Evolutionary conservation across 2,113 vertebrate genomes (phyloP).

Genomic region (Crotalus helleri): DNA sequence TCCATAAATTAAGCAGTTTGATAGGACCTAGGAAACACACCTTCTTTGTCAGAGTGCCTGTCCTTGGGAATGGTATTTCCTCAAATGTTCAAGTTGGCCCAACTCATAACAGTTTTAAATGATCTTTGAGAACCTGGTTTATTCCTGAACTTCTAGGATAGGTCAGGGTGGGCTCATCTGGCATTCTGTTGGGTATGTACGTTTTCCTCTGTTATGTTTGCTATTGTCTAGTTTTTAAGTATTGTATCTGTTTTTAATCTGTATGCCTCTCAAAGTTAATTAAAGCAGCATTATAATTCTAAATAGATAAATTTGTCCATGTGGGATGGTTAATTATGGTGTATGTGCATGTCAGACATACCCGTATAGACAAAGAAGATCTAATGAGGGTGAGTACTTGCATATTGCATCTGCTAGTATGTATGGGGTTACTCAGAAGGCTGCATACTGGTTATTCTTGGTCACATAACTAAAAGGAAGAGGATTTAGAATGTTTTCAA

Average conservation of each 20-base stretch:
- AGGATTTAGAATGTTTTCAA: not conserved
- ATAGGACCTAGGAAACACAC: not conserved
- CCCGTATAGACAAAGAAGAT: not conserved
- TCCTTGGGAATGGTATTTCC: not conserved
- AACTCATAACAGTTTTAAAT: not conserved
- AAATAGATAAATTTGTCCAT: not conserved
- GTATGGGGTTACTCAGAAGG: not conserved
- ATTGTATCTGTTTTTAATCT: not conserved
- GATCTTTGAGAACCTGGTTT: not conserved
- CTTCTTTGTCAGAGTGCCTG: not conserved
- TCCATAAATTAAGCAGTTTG: not conserved
- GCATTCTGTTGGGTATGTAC: not conserved
- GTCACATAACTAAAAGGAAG: not conserved
- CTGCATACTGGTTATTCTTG: not conserved
- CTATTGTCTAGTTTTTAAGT: not conserved
- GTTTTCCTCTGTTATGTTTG: not conserved
- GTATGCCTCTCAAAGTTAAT: not conserved
- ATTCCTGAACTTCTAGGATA: not conserved
- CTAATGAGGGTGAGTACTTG: not conserved
- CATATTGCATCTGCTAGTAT: not conserved
- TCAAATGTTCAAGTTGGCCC: not conserved
- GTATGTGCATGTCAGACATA: not conserved
- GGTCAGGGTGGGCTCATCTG: not conserved
- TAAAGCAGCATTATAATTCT: not conserved
- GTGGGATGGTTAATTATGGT: not conserved